Evolutionary conservation across 2,797 vertebrate genomes (phyloP), one percentile per base, ranked within the genome.

Genomic region (Calcarius lapponicus): DNA sequence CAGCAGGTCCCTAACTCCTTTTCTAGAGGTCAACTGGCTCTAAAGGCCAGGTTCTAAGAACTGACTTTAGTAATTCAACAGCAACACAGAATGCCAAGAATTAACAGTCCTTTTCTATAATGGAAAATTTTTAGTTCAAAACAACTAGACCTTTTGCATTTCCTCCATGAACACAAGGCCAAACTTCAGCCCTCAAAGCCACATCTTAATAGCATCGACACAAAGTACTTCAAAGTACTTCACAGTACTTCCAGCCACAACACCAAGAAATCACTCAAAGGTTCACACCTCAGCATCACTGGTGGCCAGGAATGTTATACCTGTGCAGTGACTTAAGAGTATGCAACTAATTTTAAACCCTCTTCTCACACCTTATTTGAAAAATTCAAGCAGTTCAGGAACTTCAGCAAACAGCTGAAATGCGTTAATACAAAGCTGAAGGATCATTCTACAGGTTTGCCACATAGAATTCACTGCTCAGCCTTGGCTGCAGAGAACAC

Each of bases 171-270:
- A 64, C 16, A 6, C 0, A 2, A 57, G 38, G 34, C 21, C 47
- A 74, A 91, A 61, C 31, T n/a, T 42, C 7, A 34, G 38, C 54
- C 36, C 53, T 88, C 61, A 56, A 89, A 76, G 18, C 6, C 17
- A 56, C 20, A 56, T 53, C 38, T 71, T 57, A n/a, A 67, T 1
- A 73, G 12, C 29, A 64, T 11, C 0, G 0, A 34, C n/a, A 57
- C 40, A 47, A 75, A 74, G 56, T 19, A 58, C 13, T 34, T 89
- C 36, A 36, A 0, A 56, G 36, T 21, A 60, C 7, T 42, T 85
- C 48, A 51, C 0, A 53, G 40, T 36, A 26, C 34, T 74, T 87
- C 40, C 34, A 93, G n/a, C 25, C 18, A 42, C 28, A 48, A 26
- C 28, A 60, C 4, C 32, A 86, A 81, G 32, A 80, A 76, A 67